Evolutionary conservation across 2,797 vertebrate species (phyloP), one percentile per base, ranked within the genome.

Genomic region (Aphelocoma californica): DNA sequence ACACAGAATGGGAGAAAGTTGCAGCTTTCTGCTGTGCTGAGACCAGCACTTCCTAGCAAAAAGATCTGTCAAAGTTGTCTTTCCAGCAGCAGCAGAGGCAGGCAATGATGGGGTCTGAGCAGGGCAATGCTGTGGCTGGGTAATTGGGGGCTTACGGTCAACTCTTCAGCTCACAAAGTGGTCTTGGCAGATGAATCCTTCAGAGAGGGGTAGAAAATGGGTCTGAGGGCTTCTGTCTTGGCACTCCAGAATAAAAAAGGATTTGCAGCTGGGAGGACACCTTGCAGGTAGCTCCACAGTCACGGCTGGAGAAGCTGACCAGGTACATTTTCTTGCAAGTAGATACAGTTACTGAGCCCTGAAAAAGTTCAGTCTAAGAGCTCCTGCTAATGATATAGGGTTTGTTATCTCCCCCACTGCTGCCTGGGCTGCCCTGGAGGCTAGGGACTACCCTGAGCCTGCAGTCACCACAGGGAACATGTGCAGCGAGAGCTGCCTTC

Each of bases 401-500:
- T 32, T 79, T 32, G 0, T 40, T 64, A 50, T 42, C 24, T 54
- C 16, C 25, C 24, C 20, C 2, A 0, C 47, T 50, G 56, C 64
- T 80, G 24, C 40, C 50, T 28, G 1, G 1, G 21, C 32, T 0
- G 0, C n/a, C 20, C 61, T 65, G 40, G 26, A 18, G 32, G 8
- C 42, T 75, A 53, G 47, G 28, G 25, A 15, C 24, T 72, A 23
- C 38, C 9, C 17, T 0, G 0, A 80, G 47, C 53, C 53, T 85
- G 19, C 0, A 0, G n/a, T 56, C 71, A n/a, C 48, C 2, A 1
- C 7, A 9, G 32, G 66, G n/a, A 5, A 0, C 34, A 40, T 2
- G 0, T 29, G 47, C 44, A 73, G 51, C 3, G 0, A 54, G 51
- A 9, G 32, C 67, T 7, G 1, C 58, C 50, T 73, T 77, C 24